Percentiles rank a stretch among this genome's conserved stretches.
These are phyloP conservation scores for Hypsibius dujardini DNA, from an alignment of 1,140 invertebrate genomes.

Conservation along the genomic window DNA sequence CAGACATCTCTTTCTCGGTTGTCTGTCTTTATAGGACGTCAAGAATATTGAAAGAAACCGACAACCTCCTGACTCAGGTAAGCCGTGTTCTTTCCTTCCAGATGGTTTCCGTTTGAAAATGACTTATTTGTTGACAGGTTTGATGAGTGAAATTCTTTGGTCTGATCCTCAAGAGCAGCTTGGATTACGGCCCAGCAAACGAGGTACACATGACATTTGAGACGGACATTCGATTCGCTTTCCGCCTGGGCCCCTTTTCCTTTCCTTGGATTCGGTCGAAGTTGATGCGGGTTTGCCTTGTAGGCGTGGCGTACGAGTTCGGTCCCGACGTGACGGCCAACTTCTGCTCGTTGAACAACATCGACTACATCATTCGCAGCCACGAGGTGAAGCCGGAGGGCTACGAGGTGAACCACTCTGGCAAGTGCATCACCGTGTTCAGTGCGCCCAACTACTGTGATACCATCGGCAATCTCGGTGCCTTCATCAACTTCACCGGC, in stretches of 20 bases:
- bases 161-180: conserved; percentile 79
- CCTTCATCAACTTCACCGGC: conserved; percentile 84
- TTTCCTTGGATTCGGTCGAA: no score
- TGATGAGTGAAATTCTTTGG: conserved; percentile 96
- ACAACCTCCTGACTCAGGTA: conserved; percentile 88
- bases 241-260: no score
- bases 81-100: neutral
- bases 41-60: conserved; percentile 66
- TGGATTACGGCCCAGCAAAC: conserved; percentile 75
- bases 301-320: conserved; percentile 92
- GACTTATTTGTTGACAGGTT: conserved; percentile 33
- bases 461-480: conserved; percentile 93
- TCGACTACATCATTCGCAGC: conserved; percentile 83
- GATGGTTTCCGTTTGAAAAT: conserved; percentile 16
- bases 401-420: conserved; percentile 81
- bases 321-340: conserved; percentile 84
- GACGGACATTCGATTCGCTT: no score
- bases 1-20: neutral
- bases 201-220: conserved; percentile 31
- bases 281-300: no score
- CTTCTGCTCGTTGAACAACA: conserved; percentile 64
- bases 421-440: conserved; percentile 84
- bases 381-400: conserved; percentile 96
- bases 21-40: conserved; percentile 45
- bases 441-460: conserved; percentile 99